Evolutionary conservation across 2,797 vertebrate species (phyloP).

Genomic region (Taeniopygia guttata): DNA sequence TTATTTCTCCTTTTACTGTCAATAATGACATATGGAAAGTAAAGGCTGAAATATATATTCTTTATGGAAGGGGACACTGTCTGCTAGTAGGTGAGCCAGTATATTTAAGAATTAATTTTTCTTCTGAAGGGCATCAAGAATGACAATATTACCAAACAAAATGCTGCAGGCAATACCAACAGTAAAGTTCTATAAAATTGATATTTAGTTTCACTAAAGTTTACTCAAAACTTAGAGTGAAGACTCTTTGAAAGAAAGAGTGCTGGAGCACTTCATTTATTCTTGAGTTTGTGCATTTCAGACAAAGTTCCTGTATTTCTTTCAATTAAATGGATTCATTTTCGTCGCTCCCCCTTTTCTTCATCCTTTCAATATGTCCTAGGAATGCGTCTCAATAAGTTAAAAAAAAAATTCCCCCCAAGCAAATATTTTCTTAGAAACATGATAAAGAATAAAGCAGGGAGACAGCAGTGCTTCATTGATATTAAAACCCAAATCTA

Average conservation of each 20-base stretch:
- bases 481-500: not conserved
- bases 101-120: not conserved
- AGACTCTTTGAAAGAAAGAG: not conserved
- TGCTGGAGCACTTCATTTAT: not conserved
- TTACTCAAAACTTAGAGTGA: not conserved
- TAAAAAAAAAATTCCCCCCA: not conserved
- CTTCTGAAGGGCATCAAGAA: not conserved
- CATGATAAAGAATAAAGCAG: not conserved
- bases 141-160: not conserved
- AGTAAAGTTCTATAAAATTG: not conserved
- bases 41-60: not conserved
- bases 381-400: conserved; percentile 17
- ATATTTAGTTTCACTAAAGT: not conserved
- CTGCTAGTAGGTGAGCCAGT: not conserved
- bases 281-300: not conserved
- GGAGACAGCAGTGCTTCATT: not conserved
- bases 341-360: not conserved
- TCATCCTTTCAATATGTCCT: not conserved
- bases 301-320: not conserved
- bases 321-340: not conserved
- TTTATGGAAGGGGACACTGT: not conserved
- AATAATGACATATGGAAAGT: not conserved
- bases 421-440: not conserved
- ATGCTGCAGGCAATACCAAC: not conserved
- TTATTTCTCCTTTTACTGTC: not conserved